Evolutionary conservation across 2,797 vertebrate species (phyloP).

Genomic region (Apogon hyalosoma): DNA sequence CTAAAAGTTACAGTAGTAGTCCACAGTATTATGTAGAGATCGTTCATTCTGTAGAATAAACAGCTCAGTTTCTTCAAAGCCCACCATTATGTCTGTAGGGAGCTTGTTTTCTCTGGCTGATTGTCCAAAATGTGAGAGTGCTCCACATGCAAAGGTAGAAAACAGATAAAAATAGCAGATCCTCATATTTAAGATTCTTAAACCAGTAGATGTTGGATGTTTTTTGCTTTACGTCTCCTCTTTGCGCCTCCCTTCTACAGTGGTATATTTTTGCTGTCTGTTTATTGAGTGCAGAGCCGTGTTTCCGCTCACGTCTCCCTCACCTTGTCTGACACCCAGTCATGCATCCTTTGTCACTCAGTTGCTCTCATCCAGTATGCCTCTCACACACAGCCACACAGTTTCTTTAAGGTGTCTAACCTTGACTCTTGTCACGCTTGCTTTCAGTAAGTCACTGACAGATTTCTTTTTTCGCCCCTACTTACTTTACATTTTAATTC

Average conservation of each 20-base stretch:
- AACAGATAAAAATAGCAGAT: conserved; percentile 4
- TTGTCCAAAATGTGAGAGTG: neutral
- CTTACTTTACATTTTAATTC: conserved; percentile 27
- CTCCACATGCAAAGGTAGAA: neutral
- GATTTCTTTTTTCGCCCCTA: conserved; percentile 19
- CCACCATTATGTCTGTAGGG: no score
- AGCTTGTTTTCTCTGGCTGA: neutral
- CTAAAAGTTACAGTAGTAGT: no score
- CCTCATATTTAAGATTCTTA: neutral
- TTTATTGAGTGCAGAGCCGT: conserved; percentile 41
- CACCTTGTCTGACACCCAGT: conserved; percentile 53
- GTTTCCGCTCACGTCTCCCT: conserved; percentile 5
- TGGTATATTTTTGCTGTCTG: neutral
- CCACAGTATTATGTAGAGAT: no score
- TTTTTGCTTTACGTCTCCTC: neutral
- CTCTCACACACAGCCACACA: conserved; percentile 35
- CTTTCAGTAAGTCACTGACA: conserved; percentile 38
- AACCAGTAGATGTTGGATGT: neutral
- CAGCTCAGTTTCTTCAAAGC: neutral
- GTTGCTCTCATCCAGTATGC: conserved; percentile 55
- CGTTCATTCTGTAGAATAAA: neutral
- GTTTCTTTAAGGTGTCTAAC: conserved; percentile 42
- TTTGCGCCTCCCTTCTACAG: neutral
- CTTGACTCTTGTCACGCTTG: conserved; percentile 43
- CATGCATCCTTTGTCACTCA: conserved; percentile 52